Percentiles rank a stretch among this genome's conserved stretches.
phyloP scores from a whole-genome alignment of 2,113 vertebrate species.

The Microtus richardsoni region DNA sequence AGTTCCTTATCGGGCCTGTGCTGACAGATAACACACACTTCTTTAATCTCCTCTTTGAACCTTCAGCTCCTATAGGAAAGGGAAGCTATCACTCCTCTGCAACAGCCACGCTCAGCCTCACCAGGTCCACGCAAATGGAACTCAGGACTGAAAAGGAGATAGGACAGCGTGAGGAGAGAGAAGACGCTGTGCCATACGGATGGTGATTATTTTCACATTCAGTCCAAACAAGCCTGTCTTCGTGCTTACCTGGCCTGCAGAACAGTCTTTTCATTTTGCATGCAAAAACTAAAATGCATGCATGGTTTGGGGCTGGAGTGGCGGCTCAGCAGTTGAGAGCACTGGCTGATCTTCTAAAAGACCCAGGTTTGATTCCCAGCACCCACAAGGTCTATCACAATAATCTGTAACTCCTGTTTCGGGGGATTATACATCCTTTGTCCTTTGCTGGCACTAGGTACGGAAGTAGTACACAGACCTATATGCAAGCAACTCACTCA shows the following conservation, averaged over 20 bases:
- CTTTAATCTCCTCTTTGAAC: constrained; percentile 77
- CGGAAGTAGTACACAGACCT: too few relatives aligned
- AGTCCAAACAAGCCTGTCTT: constrained; percentile 45
- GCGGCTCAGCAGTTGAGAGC: background rate
- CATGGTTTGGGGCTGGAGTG: background rate
- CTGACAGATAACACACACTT: constrained; percentile 71
- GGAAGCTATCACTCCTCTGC: constrained; percentile 63
- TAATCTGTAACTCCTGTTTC: background rate
- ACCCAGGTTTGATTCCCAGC: background rate
- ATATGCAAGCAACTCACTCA: background rate
- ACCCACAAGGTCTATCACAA: background rate
- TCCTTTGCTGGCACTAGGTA: background rate
- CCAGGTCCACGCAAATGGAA: constrained; percentile 62
- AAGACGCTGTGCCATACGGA: background rate
- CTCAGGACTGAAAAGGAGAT: background rate
- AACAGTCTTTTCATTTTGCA: constrained; percentile 27
- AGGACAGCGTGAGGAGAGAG: background rate
- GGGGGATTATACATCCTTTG: background rate
- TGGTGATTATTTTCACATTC: constrained; percentile 23
- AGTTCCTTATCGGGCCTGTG: constrained; percentile 69
- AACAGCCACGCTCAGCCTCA: constrained; percentile 11
- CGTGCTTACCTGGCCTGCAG: background rate
- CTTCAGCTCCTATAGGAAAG: constrained; percentile 60
- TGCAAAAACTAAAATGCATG: background rate
- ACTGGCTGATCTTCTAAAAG: background rate